Percentiles rank a stretch among this genome's conserved stretches.
phyloP scores from a whole-genome alignment of 2,888 invertebrate genomes.

The Erannis defoliaria region DNA sequence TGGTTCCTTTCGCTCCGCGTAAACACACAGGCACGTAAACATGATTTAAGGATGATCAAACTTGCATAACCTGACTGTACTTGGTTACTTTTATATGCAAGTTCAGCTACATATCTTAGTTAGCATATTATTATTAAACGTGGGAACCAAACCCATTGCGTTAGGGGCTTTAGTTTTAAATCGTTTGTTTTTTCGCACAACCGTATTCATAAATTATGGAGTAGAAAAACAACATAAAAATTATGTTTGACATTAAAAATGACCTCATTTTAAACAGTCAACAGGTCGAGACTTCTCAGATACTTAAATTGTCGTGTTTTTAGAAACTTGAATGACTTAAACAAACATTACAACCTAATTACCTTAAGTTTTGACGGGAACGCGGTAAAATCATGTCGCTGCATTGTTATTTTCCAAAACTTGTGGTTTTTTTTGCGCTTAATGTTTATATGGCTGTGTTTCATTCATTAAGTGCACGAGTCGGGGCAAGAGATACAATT shows the following conservation, averaged over 20 bases:
- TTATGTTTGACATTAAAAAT: slow-evolving; percentile 28
- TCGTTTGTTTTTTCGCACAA: slow-evolving; percentile 13
- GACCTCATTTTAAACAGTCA: slow-evolving; percentile 29
- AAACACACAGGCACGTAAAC: no score
- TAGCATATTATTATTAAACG: slow-evolving; percentile 12
- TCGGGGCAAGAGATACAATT: no score
- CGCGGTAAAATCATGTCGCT: no score
- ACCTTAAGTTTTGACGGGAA: not conserved
- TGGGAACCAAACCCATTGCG: slow-evolving; percentile 13
- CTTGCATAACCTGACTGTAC: slow-evolving; percentile 2
- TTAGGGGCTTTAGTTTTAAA: slow-evolving; percentile 5
- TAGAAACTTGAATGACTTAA: slow-evolving; percentile 9
- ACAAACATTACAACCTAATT: not conserved
- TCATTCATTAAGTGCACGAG: no score
- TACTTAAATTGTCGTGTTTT: slow-evolving; percentile 18
- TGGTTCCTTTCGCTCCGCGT: no score
- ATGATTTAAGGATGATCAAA: no score
- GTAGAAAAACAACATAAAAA: slow-evolving; percentile 22
- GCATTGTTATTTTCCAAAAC: no score
- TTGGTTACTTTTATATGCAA: no score
- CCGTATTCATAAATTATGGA: slow-evolving; percentile 25
- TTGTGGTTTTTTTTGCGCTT: no score
- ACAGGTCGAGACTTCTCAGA: slow-evolving; percentile 13
- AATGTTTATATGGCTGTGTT: no score
- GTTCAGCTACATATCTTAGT: slow-evolving; percentile 5